Conservation (phyloP, 2,797 vertebrate species). For the Trachops cirrhosus region DNA sequence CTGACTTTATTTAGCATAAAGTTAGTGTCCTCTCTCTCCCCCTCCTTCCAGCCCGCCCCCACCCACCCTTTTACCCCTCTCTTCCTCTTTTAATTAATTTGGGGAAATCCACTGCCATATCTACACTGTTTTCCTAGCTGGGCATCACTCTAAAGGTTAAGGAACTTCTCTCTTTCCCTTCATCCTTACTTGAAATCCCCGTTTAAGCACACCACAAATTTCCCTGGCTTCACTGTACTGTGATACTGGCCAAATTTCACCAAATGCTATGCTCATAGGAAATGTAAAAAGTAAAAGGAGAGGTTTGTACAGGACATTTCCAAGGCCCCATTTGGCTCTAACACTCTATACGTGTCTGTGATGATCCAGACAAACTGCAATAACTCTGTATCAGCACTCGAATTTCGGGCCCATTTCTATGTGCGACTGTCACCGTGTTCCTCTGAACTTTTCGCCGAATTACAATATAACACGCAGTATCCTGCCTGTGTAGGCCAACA, state of each 20-base stretch:
- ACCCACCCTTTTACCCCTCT: not conserved
- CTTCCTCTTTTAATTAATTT: not conserved
- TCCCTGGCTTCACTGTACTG: not conserved
- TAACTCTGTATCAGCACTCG: not conserved
- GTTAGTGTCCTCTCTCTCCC: not conserved
- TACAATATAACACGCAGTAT: not conserved
- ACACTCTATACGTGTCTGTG: constrained; percentile 30
- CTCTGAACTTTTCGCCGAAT: constrained; percentile 2
- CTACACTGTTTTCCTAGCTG: not conserved
- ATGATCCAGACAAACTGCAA: constrained; percentile 48
- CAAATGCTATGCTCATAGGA: not conserved
- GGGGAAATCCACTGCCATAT: not conserved
- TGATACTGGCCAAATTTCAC: constrained; percentile 46
- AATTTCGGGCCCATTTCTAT: not conserved
- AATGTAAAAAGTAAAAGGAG: constrained; percentile 46
- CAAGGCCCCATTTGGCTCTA: constrained; percentile 48
- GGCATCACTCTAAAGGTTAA: not conserved
- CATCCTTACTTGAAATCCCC: not conserved
- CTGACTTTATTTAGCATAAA: constrained; percentile 2
- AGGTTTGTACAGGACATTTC: constrained; percentile 43
- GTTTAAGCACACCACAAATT: not conserved
- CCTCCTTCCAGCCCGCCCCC: too few relatives aligned
- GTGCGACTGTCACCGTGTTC: not conserved
- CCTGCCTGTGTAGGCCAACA: not conserved
- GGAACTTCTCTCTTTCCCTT: not conserved